These are phyloP conservation scores for Astropecten irregularis DNA, from an alignment of 53 echinoderm and acorn worm species.

Conservation along the genomic window DNA sequence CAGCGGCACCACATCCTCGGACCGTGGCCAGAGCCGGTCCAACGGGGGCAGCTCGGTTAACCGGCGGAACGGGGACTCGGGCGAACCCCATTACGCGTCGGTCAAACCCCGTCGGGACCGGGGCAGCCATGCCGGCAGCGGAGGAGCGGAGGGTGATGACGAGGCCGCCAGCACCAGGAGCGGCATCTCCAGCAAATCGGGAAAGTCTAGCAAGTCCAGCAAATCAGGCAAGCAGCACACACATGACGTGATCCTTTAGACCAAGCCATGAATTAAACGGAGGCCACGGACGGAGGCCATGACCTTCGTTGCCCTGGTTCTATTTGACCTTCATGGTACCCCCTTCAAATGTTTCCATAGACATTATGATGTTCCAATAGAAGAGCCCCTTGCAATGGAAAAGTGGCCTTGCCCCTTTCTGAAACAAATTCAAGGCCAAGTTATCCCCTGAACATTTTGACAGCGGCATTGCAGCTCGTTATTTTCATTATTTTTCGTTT, in stretches of 20 bases:
- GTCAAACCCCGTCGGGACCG: conserved; percentile 24
- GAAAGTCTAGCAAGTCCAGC: conserved; percentile 43
- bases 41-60: conserved; percentile 32
- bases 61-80: neutral
- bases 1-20: conserved; percentile 36
- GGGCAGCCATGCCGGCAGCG: neutral
- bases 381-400: too few species aligned
- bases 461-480: too few species aligned
- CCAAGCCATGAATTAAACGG: too few species aligned
- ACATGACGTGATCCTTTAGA: conserved; percentile 29
- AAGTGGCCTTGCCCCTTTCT: too few species aligned
- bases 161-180: conserved; percentile 29
- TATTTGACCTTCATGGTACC: too few species aligned
- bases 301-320: too few species aligned
- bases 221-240: conserved; percentile 36
- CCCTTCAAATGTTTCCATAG: too few species aligned
- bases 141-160: conserved; percentile 32
- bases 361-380: too few species aligned
- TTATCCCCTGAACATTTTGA: too few species aligned
- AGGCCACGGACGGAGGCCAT: too few species aligned
- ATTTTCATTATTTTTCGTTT: too few species aligned
- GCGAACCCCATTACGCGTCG: conserved; percentile 5
- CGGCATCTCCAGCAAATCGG: conserved; percentile 45
- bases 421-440: too few species aligned
- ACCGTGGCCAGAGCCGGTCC: conserved; percentile 25